These are phyloP conservation scores for Graptemys geographica DNA, from an alignment of 2,797 vertebrate genomes.

Conservation along the genomic window DNA sequence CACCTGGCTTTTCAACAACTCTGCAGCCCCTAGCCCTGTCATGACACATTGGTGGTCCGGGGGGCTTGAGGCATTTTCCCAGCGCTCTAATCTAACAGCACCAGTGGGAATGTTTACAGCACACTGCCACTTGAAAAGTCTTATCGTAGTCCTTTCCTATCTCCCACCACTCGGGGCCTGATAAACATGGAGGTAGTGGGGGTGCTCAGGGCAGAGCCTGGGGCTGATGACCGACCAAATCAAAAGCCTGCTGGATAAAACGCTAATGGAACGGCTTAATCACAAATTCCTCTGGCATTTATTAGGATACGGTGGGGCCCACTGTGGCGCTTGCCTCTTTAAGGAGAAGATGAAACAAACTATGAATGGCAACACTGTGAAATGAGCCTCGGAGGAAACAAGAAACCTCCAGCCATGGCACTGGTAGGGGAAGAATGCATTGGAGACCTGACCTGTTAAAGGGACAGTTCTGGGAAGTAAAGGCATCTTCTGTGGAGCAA, in stretches of 20 bases:
- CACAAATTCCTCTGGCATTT: not conserved
- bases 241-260: not conserved
- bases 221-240: conserved; percentile 24
- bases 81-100: conserved; percentile 81
- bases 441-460: not conserved
- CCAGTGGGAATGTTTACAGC: conserved; percentile 87
- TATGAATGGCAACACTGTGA: not conserved
- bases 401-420: not conserved
- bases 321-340: not conserved
- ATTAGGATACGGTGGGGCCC: not conserved
- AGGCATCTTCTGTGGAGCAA: not conserved
- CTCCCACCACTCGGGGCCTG: conserved; percentile 57
- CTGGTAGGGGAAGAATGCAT: accelerated
- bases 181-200: conserved; percentile 61
- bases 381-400: accelerated
- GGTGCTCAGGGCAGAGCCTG: conserved; percentile 8
- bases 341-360: not conserved
- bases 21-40: conserved; percentile 30
- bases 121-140: conserved; percentile 81
- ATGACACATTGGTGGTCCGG: conserved; percentile 60
- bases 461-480: not conserved
- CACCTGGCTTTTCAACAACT: conserved; percentile 65
- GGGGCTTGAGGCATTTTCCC: conserved; percentile 76
- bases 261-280: not conserved
- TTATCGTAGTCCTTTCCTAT: conserved; percentile 79